Evolutionary conservation across 2,888 invertebrate genomes (phyloP).

Genomic region (Maniola hyperantus): DNA sequence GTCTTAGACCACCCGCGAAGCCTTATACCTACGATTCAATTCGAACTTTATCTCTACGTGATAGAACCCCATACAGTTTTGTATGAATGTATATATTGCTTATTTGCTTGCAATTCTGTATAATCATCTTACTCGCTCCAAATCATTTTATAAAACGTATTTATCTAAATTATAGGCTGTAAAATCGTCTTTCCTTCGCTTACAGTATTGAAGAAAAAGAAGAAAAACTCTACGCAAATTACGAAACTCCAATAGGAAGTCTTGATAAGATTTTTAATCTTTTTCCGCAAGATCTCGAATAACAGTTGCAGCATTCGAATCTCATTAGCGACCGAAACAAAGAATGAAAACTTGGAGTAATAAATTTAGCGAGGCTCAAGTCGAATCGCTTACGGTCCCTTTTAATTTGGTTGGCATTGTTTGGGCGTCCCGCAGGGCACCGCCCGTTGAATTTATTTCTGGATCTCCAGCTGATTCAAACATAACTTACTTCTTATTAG

Average conservation of each 20-base stretch:
- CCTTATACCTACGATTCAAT: slow-evolving; percentile 57
- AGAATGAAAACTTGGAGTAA: slow-evolving; percentile 75
- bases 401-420: slow-evolving; percentile 82
- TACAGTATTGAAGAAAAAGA: slow-evolving; percentile 10
- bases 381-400: slow-evolving; percentile 80
- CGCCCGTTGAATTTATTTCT: slow-evolving; percentile 73
- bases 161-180: slow-evolving; percentile 30
- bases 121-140: slow-evolving; percentile 48
- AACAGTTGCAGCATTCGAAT: slow-evolving; percentile 78
- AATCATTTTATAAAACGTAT: slow-evolving; percentile 51
- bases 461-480: slow-evolving; percentile 77
- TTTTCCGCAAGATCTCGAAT: slow-evolving; percentile 59
- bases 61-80: slow-evolving; percentile 53
- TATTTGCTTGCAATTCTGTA: slow-evolving; percentile 50
- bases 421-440: slow-evolving; percentile 75
- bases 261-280: slow-evolving; percentile 57
- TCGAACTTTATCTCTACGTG: slow-evolving; percentile 69
- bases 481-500: slow-evolving; percentile 77
- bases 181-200: slow-evolving; percentile 12
- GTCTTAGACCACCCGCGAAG: slow-evolving; percentile 80
- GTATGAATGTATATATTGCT: slow-evolving; percentile 43
- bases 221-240: slow-evolving; percentile 8
- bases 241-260: slow-evolving; percentile 24
- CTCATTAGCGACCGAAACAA: slow-evolving; percentile 79
- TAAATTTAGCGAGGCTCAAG: slow-evolving; percentile 81